These are phyloP conservation scores for Doryteuthis pealeii DNA, from an alignment of 1,140 invertebrate genomes.

Conservation along the genomic window DNA sequence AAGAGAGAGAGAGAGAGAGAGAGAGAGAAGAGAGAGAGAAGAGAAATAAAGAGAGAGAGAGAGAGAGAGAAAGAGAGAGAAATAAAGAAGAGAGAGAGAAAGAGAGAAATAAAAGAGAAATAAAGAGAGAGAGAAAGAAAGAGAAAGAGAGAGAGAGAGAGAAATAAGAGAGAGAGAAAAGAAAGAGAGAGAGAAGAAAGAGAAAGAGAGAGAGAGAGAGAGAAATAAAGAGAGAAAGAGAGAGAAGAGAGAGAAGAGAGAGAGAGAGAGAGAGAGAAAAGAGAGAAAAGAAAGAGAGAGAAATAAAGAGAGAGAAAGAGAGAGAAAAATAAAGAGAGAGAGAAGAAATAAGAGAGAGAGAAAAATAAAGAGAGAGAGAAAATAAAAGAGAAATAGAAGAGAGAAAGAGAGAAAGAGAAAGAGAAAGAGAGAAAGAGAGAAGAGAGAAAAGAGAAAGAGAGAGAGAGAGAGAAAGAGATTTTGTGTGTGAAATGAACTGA, in stretches of 20 bases:
- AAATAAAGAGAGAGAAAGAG: neutral
- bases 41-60: neutral
- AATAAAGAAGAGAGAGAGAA: neutral
- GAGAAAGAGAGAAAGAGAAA: constrained; percentile 12
- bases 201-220: neutral
- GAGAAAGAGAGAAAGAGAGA: constrained; percentile 8
- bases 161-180: neutral
- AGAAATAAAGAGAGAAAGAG: constrained; percentile 1
- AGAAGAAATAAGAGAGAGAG: neutral
- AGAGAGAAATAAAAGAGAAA: neutral
- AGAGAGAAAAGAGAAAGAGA: neutral
- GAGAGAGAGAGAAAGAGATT: no score
- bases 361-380: neutral
- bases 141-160: neutral
- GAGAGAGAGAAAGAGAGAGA: neutral
- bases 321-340: neutral
- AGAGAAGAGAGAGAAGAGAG: neutral
- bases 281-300: neutral
- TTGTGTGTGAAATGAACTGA: no score
- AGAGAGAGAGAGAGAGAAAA: neutral
- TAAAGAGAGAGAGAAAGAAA: neutral
- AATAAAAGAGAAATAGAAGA: neutral
- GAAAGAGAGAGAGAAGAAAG: neutral
- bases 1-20: neutral
- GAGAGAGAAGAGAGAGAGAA: neutral